These are phyloP conservation scores for Anseranas semipalmata DNA, from an alignment of 2,113 vertebrate species.

Conservation along the genomic window DNA sequence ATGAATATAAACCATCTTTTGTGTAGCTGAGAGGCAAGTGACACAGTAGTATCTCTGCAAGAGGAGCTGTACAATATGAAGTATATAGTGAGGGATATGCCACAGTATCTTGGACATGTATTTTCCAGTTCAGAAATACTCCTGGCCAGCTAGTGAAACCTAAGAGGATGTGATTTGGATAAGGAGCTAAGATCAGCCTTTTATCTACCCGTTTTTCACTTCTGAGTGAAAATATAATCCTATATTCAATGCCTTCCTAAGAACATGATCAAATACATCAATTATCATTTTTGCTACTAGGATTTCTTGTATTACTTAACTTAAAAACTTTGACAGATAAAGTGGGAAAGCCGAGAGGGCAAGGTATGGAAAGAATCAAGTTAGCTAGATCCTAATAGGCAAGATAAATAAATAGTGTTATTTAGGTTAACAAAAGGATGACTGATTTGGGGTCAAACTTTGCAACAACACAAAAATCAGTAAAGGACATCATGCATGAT, in stretches of 20 bases:
- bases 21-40: background rate
- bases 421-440: background rate
- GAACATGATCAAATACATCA: background rate
- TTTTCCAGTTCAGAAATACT: background rate
- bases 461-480: background rate
- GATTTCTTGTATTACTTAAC: background rate
- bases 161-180: background rate
- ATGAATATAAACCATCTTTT: background rate
- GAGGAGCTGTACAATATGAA: background rate
- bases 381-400: background rate
- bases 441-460: background rate
- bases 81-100: background rate
- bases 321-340: background rate
- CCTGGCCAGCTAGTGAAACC: background rate
- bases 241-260: background rate
- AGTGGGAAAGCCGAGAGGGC: background rate
- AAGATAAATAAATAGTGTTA: background rate
- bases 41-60: background rate
- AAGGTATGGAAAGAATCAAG: background rate
- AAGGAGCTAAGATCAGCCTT: background rate
- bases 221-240: background rate
- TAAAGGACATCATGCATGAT: background rate
- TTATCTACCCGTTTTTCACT: background rate
- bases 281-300: background rate
- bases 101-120: background rate